Percentiles rank a stretch among this genome's conserved stretches.
These are phyloP conservation scores for Venusia cambrica DNA, from an alignment of 2,888 invertebrate species.

Conservation along the genomic window DNA sequence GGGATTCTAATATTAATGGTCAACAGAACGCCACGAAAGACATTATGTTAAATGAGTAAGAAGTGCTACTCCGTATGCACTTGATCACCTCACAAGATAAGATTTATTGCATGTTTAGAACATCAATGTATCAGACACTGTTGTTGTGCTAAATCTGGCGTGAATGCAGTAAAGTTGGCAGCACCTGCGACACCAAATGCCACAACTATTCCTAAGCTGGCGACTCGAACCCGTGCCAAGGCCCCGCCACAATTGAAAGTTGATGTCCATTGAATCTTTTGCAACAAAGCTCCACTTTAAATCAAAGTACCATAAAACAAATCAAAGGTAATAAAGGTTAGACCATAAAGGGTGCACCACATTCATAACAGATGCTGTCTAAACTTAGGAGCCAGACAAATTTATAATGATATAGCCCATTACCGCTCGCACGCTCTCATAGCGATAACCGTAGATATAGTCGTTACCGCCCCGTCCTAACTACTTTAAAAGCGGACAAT, in stretches of 20 bases:
- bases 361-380: slow-evolving; percentile 51
- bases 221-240: slow-evolving; percentile 60
- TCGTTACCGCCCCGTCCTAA: slow-evolving; percentile 55
- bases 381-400: slow-evolving; percentile 58
- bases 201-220: slow-evolving; percentile 62
- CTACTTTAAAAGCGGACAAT: slow-evolving; percentile 66
- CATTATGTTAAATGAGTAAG: too few species aligned
- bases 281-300: slow-evolving; percentile 41
- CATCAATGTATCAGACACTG: too few species aligned
- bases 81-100: too few species aligned
- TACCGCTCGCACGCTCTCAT: slow-evolving; percentile 54
- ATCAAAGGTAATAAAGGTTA: slow-evolving; percentile 41
- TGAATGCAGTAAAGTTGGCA: slow-evolving; percentile 10
- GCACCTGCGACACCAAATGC: slow-evolving; percentile 55
- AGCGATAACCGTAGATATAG: slow-evolving; percentile 67
- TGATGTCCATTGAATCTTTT: slow-evolving; percentile 55
- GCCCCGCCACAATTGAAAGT: slow-evolving; percentile 68
- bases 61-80: too few species aligned
- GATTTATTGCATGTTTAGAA: too few species aligned
- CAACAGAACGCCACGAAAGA: too few species aligned
- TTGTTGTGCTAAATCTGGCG: slow-evolving; percentile 7
- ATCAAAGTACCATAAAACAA: slow-evolving; percentile 40
- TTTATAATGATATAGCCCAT: slow-evolving; percentile 70
- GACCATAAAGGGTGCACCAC: slow-evolving; percentile 48
- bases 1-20: too few species aligned